phyloP scores from a whole-genome alignment of 2,888 invertebrate species.

The Tholera decimalis region DNA sequence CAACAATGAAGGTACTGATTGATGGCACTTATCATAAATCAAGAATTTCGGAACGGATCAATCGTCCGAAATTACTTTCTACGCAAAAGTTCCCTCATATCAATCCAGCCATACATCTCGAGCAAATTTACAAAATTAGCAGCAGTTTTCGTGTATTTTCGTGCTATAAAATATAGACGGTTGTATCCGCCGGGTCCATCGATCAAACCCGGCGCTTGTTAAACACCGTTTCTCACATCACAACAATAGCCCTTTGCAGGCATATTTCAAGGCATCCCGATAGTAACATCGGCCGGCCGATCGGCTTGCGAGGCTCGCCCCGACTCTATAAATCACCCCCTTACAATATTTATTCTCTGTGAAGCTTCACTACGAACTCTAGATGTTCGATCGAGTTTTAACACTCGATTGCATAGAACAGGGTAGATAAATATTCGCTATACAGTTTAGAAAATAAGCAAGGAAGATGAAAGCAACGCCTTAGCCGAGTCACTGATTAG shows the following conservation, averaged over 20 bases:
- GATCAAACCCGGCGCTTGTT: conserved; percentile 87
- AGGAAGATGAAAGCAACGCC: conserved; percentile 20
- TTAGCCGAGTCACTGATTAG: conserved; percentile 35
- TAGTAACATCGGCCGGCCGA: conserved; percentile 87
- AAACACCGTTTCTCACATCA: conserved; percentile 90
- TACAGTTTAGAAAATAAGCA: conserved; percentile 39
- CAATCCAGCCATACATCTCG: conserved; percentile 54
- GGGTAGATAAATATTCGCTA: conserved; percentile 50
- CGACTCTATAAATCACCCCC: conserved; percentile 88
- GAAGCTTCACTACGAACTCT: conserved; percentile 80
- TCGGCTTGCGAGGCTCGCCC: conserved; percentile 82
- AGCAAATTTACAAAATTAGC: conserved; percentile 69
- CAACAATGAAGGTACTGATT: conserved; percentile 14
- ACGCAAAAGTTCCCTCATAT: conserved; percentile 30
- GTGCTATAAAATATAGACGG: conserved; percentile 80
- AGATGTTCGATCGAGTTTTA: conserved; percentile 72
- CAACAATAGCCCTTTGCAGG: conserved; percentile 89
- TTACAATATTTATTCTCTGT: conserved; percentile 90
- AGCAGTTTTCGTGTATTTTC: conserved; percentile 81
- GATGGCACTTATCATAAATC: conserved; percentile 8
- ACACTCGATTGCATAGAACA: conserved; percentile 60
- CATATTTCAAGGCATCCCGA: conserved; percentile 90
- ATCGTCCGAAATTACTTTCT: conserved; percentile 39
- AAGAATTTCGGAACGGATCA: conserved; percentile 20
- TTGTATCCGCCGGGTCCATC: conserved; percentile 83